These are phyloP conservation scores for Oncopeltus fasciatus DNA, from an alignment of 1,140 invertebrate species.

Conservation along the genomic window DNA sequence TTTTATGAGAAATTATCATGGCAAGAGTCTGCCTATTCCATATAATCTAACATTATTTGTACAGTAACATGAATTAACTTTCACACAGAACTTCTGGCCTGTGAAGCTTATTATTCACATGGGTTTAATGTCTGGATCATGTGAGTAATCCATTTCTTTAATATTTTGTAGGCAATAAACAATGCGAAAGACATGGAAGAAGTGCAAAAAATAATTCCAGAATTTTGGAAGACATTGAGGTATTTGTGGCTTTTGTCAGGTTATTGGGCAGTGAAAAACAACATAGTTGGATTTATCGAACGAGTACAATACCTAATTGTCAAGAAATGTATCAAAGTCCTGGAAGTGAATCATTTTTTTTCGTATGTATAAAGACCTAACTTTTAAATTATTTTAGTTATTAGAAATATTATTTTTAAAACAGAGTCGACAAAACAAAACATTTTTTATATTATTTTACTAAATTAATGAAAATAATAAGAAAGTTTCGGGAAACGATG, in stretches of 20 bases:
- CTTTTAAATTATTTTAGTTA: conserved; percentile 41
- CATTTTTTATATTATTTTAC: neutral
- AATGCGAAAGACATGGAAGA: neutral
- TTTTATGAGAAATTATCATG: too few species aligned
- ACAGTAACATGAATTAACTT: too few species aligned
- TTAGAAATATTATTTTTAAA: neutral
- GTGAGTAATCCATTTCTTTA: too few species aligned
- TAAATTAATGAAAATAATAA: neutral
- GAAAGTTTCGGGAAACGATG: neutral
- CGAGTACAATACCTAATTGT: conserved; percentile 66
- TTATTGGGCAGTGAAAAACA: neutral
- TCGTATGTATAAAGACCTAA: neutral
- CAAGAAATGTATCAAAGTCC: conserved; percentile 59
- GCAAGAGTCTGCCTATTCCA: too few species aligned
- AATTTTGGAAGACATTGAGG: neutral
- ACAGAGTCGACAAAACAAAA: neutral
- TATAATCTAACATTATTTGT: too few species aligned
- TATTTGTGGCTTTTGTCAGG: neutral
- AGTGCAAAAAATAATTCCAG: neutral
- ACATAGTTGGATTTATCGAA: neutral
- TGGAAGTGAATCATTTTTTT: conserved; percentile 47
- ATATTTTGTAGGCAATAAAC: neutral
- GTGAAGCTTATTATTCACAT: too few species aligned
- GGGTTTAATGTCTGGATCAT: too few species aligned
- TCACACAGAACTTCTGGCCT: too few species aligned